Evolutionary conservation across 2,888 invertebrate genomes (phyloP), one percentile per base, ranked within the genome.

Genomic region (Acronicta alni): DNA sequence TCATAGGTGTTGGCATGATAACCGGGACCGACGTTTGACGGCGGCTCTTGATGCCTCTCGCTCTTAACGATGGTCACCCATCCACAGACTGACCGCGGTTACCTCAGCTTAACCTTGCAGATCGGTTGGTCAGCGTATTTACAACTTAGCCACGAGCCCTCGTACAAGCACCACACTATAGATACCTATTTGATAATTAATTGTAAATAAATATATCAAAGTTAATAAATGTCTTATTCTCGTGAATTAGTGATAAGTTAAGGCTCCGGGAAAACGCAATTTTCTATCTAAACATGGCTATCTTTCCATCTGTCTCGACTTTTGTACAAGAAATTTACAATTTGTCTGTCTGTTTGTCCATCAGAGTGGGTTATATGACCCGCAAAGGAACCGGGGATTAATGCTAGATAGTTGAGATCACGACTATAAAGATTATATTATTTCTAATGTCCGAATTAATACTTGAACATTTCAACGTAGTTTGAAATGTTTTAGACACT

Each of bases 321-420:
- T 52, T 26, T 41, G 38, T 42, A 55, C 54, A 70, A 64, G 51
- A 63, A 64, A 23, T 35, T 8, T 0, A 32, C 60, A 51, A 51
- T 70, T 70, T 56, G 60, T 69, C 68, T 46, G 66, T 55, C 64
- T 69, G 70, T 49, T 52, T 45, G 66, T 70, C 66, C 46, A 60
- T 69, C 71, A 71, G 46, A 56, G 10, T 15, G 39, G 10, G 20
- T 26, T 38, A 10, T 48, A 58, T 46, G 49, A n/a, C 66, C 43
- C 30, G 23, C 35, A 65, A 68, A 59, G 65, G 65, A 41, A 30
- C 70, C 52, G 48, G 41, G 58, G 38, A 49, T 8, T 35, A 5
- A 26, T 38, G 18, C 35, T 14, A 16, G 37, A 12, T 17, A 16
- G 43, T 17, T 42, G 26, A 20, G 38, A 18, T 30, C 9, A 2